Evolutionary conservation across 2,113 vertebrate species (phyloP).

Genomic region (Pipa parva): DNA sequence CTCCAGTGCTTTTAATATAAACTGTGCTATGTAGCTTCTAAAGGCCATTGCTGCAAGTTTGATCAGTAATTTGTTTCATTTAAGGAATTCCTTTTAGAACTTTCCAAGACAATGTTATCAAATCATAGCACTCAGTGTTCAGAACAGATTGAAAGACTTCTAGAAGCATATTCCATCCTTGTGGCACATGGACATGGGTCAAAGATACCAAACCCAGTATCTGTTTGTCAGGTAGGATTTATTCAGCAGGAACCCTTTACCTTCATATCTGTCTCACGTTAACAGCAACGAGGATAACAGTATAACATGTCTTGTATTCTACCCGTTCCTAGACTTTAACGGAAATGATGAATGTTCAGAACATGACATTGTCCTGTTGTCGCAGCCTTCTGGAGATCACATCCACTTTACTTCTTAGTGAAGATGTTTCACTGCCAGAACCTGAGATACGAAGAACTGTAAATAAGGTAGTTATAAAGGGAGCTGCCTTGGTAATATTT

Average conservation of each 20-base stretch:
- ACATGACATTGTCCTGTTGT: constrained; percentile 67
- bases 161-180: constrained; percentile 75
- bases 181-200: constrained; percentile 71
- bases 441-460: constrained; percentile 65
- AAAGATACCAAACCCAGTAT: constrained; percentile 74
- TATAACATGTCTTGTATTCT: not conserved
- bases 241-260: not conserved
- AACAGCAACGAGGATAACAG: too few relatives aligned
- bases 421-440: constrained; percentile 70
- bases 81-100: constrained; percentile 59
- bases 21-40: too few relatives aligned
- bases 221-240: constrained; percentile 71
- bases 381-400: constrained; percentile 71
- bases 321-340: constrained; percentile 63
- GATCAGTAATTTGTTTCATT: constrained; percentile 18
- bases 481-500: too few relatives aligned
- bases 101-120: constrained; percentile 55
- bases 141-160: constrained; percentile 79
- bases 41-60: constrained; percentile 14
- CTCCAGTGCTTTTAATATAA: too few relatives aligned
- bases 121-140: constrained; percentile 49
- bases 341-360: constrained; percentile 57
- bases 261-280: not conserved
- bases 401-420: constrained; percentile 76
- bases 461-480: constrained; percentile 79